Percentiles rank a stretch among this genome's conserved stretches.
These are phyloP conservation scores for Drosophila diplacantha DNA, from an alignment of 2,888 invertebrate species.

Conservation along the genomic window DNA sequence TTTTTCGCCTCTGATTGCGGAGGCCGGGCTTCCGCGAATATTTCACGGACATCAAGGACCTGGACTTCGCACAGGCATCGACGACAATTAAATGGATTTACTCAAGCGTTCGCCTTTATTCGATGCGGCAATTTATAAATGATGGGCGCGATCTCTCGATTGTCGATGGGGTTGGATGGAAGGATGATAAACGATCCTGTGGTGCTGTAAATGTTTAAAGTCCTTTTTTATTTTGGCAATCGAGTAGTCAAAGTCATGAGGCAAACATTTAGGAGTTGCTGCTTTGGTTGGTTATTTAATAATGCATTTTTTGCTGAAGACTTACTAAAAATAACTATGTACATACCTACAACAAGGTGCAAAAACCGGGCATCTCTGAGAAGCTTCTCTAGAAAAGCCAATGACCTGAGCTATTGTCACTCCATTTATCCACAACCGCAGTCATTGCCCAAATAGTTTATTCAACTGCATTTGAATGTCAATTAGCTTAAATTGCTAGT, in stretches of 20 bases:
- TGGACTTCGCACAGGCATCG: conserved; percentile 26
- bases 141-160: conserved; percentile 54
- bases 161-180: conserved; percentile 25
- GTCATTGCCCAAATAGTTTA: conserved; percentile 43
- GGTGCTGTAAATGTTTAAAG: conserved; percentile 32
- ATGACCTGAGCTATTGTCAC: conserved; percentile 16
- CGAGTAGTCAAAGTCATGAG: background rate
- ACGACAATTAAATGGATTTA: conserved; percentile 70
- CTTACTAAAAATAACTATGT: too few species aligned
- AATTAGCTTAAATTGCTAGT: conserved; percentile 70
- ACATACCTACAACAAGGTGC: background rate
- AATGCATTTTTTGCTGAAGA: too few species aligned
- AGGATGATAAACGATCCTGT: conserved; percentile 54
- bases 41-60: conserved; percentile 62
- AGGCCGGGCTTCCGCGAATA: conserved; percentile 50
- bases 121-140: conserved; percentile 69
- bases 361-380: background rate
- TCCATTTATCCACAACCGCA: conserved; percentile 19
- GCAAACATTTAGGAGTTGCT: background rate
- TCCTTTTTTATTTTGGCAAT: background rate
- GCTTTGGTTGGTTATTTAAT: background rate
- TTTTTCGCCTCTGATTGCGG: conserved; percentile 47
- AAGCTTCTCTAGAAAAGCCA: conserved; percentile 7
- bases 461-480: conserved; percentile 73
- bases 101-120: conserved; percentile 58